Base-by-base conservation (phyloP, 2,888 invertebrate species). In the Lochmaea capreae region DNA sequence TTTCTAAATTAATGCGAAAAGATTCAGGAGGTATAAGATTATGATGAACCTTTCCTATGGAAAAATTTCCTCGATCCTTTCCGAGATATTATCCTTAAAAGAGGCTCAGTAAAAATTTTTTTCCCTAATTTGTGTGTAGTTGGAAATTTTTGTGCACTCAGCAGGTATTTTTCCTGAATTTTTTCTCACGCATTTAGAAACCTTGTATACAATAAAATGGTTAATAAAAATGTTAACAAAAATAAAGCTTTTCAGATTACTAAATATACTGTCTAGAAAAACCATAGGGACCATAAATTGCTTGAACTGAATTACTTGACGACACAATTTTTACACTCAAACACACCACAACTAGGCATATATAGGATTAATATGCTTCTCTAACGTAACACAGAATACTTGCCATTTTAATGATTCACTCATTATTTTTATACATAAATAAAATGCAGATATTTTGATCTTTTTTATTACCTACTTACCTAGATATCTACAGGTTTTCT, bases 221-320 rank as follows among this genome's bases (percentile, higher is more conserved):
- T 57, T 67, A 57, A 61, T 70, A 49, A 49, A n/a, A 49, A 49
- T 49, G n/a, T 49, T 49, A 49, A n/a, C n/a, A n/a, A 12, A n/a
- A 49, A 49, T 49, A 49, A 49, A 49, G 70, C 73, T 70, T 73
- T 14, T 70, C 54, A 70, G 43, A 16, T 49, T 73, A 43, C 12
- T 33, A 43, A 76, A 76, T 77, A 74, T 78, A 79, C 71, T 79
- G 80, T 82, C 77, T 81, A 81, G 81, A 63, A 79, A 76, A 81
- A 78, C 77, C 77, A 81, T 84, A 84, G 85, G 85, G 85, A 85
- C 85, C 85, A 85, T 82, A 81, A 71, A 73, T 74, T 79, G 83
- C 83, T 84, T 83, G 79, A 83, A 82, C 83, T 80, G 76, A 83
- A 82, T 82, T 83, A 83, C 83, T 83, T 83, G 46, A 69, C 57